Percentiles rank a stretch among this genome's conserved stretches.
phyloP scores from a whole-genome alignment of 2,888 invertebrate genomes.

The Lordiphosa fenestrarum region DNA sequence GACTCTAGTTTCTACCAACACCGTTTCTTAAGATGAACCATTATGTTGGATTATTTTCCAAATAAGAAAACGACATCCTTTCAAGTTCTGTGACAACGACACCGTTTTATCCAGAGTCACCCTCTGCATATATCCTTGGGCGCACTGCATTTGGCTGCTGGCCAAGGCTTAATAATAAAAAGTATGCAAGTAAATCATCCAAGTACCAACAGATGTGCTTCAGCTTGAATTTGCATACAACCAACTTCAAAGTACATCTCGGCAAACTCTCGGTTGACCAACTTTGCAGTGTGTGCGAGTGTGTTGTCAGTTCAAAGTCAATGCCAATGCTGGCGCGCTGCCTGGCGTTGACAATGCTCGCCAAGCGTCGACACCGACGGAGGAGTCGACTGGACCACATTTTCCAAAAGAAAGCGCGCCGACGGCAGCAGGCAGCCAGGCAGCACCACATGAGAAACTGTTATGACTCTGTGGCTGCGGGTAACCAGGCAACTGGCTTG shows the following conservation, averaged over 20 bases:
- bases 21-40: too few relatives aligned
- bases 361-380: constrained; percentile 25
- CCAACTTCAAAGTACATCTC: constrained; percentile 4
- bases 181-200: background rate
- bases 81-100: too few relatives aligned
- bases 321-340: constrained; percentile 43
- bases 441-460: constrained; percentile 47
- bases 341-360: constrained; percentile 49
- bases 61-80: too few relatives aligned
- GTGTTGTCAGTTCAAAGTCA: constrained; percentile 52
- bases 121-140: too few relatives aligned
- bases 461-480: constrained; percentile 43
- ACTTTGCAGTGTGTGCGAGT: constrained; percentile 8
- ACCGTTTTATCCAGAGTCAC: too few relatives aligned
- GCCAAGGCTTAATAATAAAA: too few relatives aligned
- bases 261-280: constrained; percentile 31
- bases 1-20: too few relatives aligned
- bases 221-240: too few relatives aligned
- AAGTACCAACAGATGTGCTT: background rate
- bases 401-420: constrained; percentile 73
- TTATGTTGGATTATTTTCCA: too few relatives aligned
- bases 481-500: constrained; percentile 18
- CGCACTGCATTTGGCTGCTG: too few relatives aligned
- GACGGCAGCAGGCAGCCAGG: constrained; percentile 25
- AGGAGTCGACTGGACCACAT: constrained; percentile 68